phyloP scores from a whole-genome alignment of 2,797 vertebrate genomes.

The Gymnodraco acuticeps region DNA sequence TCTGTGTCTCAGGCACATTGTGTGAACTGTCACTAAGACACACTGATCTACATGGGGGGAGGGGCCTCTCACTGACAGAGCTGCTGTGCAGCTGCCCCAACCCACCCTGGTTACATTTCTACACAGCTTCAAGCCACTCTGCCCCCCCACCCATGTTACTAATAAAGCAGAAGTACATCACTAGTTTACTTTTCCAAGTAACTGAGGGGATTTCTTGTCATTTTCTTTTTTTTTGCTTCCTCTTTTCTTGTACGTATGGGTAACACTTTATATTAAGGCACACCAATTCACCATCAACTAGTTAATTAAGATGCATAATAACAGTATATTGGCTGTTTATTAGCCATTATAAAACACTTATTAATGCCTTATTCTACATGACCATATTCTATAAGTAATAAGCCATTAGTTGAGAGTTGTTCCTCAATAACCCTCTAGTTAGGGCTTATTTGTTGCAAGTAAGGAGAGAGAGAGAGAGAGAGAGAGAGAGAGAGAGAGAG shows the following conservation, averaged over 20 bases:
- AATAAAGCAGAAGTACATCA: conserved; percentile 52
- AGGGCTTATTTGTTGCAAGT: too few relatives aligned
- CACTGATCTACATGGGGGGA: conserved; percentile 66
- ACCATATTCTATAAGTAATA: too few relatives aligned
- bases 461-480: too few relatives aligned
- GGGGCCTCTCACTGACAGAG: conserved; percentile 55
- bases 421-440: too few relatives aligned
- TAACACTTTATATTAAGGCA: too few relatives aligned
- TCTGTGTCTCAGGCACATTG: conserved; percentile 62
- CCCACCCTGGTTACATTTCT: neutral
- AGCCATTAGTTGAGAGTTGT: too few relatives aligned
- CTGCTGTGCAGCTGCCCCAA: conserved; percentile 24
- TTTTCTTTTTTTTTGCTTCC: conserved; percentile 20
- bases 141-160: neutral
- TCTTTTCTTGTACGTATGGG: neutral
- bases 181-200: conserved; percentile 25
- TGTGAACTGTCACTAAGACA: conserved; percentile 70
- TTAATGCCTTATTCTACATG: too few relatives aligned
- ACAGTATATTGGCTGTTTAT: too few relatives aligned
- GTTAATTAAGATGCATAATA: too few relatives aligned
- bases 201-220: neutral
- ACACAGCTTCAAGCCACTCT: conserved; percentile 1
- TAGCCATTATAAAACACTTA: too few relatives aligned
- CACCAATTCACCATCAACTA: too few relatives aligned
- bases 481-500: too few relatives aligned